These are phyloP conservation scores for Polypterus senegalus DNA, from an alignment of 2,113 vertebrate species.

Conservation along the genomic window DNA sequence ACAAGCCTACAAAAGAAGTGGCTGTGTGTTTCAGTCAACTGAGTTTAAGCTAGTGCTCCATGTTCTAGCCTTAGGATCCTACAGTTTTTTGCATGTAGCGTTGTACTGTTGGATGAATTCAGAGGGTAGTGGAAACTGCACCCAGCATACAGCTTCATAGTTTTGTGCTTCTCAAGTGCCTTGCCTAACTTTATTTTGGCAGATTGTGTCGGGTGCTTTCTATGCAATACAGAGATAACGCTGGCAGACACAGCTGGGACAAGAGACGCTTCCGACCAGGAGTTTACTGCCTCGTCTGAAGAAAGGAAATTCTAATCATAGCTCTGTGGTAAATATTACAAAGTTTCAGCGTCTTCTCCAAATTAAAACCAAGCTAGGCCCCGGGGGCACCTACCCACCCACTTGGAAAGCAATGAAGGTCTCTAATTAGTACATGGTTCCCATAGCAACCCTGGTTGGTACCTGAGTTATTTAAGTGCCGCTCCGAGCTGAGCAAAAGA, in stretches of 20 bases:
- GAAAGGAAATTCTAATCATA: too few relatives aligned
- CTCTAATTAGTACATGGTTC: conserved; percentile 14
- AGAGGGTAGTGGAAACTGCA: too few relatives aligned
- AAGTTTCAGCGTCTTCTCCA: neutral
- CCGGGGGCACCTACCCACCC: conserved; percentile 2
- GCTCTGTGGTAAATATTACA: neutral
- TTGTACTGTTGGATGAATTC: too few relatives aligned
- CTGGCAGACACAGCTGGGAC: neutral
- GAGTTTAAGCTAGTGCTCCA: too few relatives aligned
- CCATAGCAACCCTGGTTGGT: conserved; percentile 22
- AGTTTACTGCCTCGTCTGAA: neutral
- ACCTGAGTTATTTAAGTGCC: conserved; percentile 13
- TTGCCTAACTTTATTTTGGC: neutral
- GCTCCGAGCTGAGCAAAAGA: conserved; percentile 21
- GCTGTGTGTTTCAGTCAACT: too few relatives aligned
- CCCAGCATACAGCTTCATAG: too few relatives aligned
- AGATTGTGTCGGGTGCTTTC: neutral
- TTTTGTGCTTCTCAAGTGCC: too few relatives aligned
- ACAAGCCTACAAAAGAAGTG: too few relatives aligned
- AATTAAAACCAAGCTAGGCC: neutral
- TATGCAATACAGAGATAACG: too few relatives aligned
- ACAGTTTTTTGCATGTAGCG: too few relatives aligned
- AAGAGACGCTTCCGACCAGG: neutral
- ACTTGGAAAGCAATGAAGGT: conserved; percentile 3
- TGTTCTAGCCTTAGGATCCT: too few relatives aligned